These are phyloP conservation scores for Erebia aethiops DNA, from an alignment of 2,888 invertebrate genomes.

Conservation along the genomic window DNA sequence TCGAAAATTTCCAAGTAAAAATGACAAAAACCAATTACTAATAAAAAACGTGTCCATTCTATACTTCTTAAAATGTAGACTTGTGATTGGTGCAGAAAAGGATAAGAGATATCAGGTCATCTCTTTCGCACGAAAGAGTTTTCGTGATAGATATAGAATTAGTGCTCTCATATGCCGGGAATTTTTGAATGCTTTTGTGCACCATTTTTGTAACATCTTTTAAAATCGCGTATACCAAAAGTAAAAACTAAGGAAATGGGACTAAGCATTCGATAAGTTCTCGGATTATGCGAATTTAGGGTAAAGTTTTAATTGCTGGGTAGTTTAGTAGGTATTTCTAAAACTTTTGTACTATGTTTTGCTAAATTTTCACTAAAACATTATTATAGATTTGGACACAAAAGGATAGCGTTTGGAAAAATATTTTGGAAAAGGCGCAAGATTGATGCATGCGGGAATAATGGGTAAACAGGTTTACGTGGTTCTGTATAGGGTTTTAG, in stretches of 20 bases:
- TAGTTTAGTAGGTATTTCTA: constrained; percentile 80
- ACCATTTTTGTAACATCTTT: constrained; percentile 9
- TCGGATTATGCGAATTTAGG: constrained; percentile 43
- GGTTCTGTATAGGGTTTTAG: constrained; percentile 23
- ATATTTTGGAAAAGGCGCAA: constrained; percentile 37
- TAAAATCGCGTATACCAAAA: not conserved
- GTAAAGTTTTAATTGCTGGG: constrained; percentile 71
- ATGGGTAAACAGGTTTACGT: constrained; percentile 37
- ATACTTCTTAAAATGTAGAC: constrained; percentile 50
- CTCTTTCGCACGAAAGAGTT: constrained; percentile 64
- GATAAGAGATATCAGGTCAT: constrained; percentile 51
- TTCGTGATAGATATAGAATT: constrained; percentile 79
- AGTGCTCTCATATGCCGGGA: constrained; percentile 52
- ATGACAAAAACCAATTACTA: constrained; percentile 33
- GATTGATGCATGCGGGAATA: constrained; percentile 50
- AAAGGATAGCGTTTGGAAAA: constrained; percentile 54
- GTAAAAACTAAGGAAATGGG: constrained; percentile 1
- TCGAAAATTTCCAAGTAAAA: constrained; percentile 40
- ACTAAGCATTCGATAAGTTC: constrained; percentile 12
- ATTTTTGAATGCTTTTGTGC: constrained; percentile 20
- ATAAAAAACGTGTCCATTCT: constrained; percentile 56
- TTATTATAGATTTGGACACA: constrained; percentile 77
- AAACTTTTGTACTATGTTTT: constrained; percentile 83
- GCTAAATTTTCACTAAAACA: constrained; percentile 81
- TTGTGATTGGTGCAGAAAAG: constrained; percentile 65